phyloP scores from a whole-genome alignment of 2,113 vertebrate species.

The Okapia johnstoni region DNA sequence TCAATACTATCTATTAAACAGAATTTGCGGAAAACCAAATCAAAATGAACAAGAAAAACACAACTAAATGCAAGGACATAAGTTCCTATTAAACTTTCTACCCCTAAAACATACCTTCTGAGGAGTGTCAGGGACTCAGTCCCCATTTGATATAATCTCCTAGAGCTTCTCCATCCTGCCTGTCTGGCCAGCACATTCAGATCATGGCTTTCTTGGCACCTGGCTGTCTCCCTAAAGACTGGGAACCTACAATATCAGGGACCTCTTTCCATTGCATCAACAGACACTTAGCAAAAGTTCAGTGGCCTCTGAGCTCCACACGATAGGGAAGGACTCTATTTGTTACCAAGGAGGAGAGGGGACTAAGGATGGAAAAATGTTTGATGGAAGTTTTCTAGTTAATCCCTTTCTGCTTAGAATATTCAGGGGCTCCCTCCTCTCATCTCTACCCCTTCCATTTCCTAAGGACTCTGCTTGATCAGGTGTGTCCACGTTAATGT shows the following conservation, averaged over 20 bases:
- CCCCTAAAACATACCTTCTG: neutral
- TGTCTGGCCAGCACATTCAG: neutral
- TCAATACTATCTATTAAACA: neutral
- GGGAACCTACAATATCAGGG: neutral
- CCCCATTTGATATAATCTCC: neutral
- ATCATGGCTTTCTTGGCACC: neutral
- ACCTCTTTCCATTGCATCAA: neutral
- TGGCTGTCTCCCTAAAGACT: neutral
- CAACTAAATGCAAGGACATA: neutral
- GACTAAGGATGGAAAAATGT: neutral
- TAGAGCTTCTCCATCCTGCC: neutral
- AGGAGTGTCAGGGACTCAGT: neutral
- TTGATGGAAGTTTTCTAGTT: neutral
- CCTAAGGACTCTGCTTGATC: neutral
- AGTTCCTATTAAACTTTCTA: neutral
- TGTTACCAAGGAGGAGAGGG: neutral
- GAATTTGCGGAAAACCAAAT: neutral
- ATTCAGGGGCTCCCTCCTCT: neutral
- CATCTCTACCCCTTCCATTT: neutral
- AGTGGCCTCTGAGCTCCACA: neutral
- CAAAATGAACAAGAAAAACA: neutral
- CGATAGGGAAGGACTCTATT: neutral
- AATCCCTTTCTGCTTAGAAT: neutral
- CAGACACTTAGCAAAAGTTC: neutral
- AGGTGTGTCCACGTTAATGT: neutral